Percentiles rank a stretch among this genome's conserved stretches.
Evolutionary conservation across 2,797 vertebrate genomes (phyloP).

Genomic region (Ciconia nigra): DNA sequence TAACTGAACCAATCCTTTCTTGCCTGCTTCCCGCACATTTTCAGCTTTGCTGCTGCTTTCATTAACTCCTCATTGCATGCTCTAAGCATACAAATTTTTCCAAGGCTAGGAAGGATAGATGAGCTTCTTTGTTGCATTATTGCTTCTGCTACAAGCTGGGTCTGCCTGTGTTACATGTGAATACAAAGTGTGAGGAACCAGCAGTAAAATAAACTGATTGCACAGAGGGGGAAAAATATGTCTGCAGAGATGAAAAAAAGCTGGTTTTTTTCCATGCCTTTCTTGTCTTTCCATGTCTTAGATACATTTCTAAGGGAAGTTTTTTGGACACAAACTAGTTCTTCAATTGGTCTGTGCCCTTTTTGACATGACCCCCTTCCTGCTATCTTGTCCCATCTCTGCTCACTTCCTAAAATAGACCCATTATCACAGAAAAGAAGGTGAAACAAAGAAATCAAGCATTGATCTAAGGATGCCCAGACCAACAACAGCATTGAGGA

Average conservation of each 20-base stretch:
- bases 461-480: neutral
- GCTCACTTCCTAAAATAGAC: neutral
- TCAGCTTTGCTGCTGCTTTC: neutral
- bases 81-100: neutral
- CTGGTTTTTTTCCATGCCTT: neutral
- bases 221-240: neutral
- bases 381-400: neutral
- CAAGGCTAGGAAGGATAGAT: neutral
- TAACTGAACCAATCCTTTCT: neutral
- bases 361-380: neutral
- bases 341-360: neutral
- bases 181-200: neutral
- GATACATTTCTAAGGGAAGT: neutral
- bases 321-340: neutral
- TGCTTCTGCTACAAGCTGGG: neutral
- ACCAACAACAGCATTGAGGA: neutral
- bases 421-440: neutral
- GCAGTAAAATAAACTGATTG: neutral
- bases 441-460: neutral
- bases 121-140: neutral
- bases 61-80: rapidly evolving
- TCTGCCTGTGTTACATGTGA: neutral
- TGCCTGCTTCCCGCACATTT: neutral
- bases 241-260: neutral
- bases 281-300: neutral